Evolutionary conservation across 1,140 invertebrate species (phyloP).

Genomic region (Leptestheria dahalacensis): DNA sequence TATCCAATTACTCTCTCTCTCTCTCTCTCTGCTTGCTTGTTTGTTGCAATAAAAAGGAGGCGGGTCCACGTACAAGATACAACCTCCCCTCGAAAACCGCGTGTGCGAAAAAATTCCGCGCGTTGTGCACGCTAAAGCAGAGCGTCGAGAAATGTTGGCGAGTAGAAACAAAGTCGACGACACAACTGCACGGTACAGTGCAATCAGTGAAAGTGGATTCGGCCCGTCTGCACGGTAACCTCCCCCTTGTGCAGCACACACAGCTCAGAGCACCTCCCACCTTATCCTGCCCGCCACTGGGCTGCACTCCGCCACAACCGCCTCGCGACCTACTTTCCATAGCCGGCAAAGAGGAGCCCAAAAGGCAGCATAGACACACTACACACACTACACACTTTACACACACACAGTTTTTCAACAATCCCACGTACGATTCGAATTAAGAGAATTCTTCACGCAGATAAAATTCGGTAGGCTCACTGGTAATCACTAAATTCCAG

Average conservation of each 20-base stretch:
- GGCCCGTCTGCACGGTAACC: neutral
- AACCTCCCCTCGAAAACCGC: too few species aligned
- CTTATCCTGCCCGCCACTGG: neutral
- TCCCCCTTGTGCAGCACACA: neutral
- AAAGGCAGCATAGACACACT: neutral
- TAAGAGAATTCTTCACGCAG: neutral
- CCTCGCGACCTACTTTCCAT: neutral
- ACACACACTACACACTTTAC: too few species aligned
- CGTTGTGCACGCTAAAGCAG: neutral
- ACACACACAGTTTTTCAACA: too few species aligned
- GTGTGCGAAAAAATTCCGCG: neutral
- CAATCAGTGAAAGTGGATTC: constrained; percentile 12
- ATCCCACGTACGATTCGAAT: neutral
- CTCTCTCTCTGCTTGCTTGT: neutral
- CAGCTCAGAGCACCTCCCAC: neutral
- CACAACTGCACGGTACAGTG: constrained; percentile 2
- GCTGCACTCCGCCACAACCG: neutral
- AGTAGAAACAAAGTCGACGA: neutral
- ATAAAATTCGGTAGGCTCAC: neutral
- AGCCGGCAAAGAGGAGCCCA: neutral
- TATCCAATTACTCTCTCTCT: neutral
- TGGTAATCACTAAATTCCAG: neutral
- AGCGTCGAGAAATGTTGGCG: neutral
- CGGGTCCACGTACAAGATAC: too few species aligned
- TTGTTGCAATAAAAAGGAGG: too few species aligned